Conservation (phyloP, 2,113 vertebrate species). For the Rhynchomys soricoides region DNA sequence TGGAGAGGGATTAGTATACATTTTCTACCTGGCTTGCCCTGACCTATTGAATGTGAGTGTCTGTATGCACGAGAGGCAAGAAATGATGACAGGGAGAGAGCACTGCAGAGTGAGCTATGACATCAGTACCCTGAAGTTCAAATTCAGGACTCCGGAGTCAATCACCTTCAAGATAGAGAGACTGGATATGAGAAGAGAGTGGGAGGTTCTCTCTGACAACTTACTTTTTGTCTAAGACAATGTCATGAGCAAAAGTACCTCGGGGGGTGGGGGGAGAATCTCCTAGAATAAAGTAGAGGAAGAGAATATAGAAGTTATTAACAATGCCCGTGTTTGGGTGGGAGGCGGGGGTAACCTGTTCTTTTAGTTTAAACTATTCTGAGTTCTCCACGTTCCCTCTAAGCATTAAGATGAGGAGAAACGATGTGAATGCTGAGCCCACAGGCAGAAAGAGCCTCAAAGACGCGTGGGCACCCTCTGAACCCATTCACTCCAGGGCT, state of each 20-base stretch:
- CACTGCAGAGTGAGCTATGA: neutral
- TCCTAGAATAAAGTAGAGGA: neutral
- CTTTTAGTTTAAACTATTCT: neutral
- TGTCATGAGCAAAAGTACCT: neutral
- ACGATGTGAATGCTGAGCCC: neutral
- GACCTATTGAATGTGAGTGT: too few species aligned
- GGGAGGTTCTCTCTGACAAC: neutral
- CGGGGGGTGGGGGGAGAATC: neutral
- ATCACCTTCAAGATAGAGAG: neutral
- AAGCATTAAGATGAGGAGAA: neutral
- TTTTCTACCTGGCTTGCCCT: neutral
- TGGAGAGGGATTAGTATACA: fast-evolving
- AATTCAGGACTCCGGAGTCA: neutral
- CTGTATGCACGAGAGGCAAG: neutral
- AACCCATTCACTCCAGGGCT: neutral
- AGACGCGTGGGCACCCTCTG: neutral
- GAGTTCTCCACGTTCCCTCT: neutral
- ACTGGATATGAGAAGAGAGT: neutral
- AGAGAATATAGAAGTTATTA: constrained; percentile 2
- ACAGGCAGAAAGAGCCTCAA: neutral
- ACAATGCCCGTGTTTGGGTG: neutral
- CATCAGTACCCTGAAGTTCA: too few species aligned
- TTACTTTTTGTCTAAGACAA: neutral
- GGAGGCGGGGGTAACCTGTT: neutral
- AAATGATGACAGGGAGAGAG: neutral